Evolutionary conservation across 1,140 invertebrate genomes (phyloP), one percentile per base, ranked within the genome.

Genomic region (Wasmannia auropunctata): DNA sequence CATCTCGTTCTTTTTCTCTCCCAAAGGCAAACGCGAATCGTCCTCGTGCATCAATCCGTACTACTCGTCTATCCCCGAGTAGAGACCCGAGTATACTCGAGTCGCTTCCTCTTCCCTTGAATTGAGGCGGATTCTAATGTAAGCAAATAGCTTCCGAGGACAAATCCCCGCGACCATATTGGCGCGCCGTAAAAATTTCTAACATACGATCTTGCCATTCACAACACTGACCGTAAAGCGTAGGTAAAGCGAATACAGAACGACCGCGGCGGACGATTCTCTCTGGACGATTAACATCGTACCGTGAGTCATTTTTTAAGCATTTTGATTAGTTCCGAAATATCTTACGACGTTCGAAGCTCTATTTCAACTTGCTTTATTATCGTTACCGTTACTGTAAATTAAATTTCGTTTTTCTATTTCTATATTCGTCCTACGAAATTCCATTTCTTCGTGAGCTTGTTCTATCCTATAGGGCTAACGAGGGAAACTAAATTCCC

Each of bases 71-170:
- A 76, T 88, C 85, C n/a, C 87, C 84, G 19, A 43, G 58, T 22
- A 14, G 63, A 63, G 88, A 76, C 87, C n/a, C 70, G 8, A 63
- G 25, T 46, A 10, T n/a, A 34, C 63, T 58, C 43, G 72, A 40
- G 7, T 19, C n/a, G 31, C 85, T 74, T 85, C 83, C 58, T 70
- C 83, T 75, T 40, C 51, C 51, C 43, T 65, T 34, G 80, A 75
- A 83, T 87, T 69, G 75, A 77, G 67, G 69, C 51, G 88, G 84
- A 88, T 81, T 81, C 88, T 79, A 91, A 92, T 91, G 87, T 89
- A 92, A 93, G 91, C 92, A 93, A 93, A 92, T 90, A 87, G 91
- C 88, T 63, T 81, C 67, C 84, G 88, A 92, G 93, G 93, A 92
- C 93, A 94, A 94, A 93, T 91, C 90, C 86, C 74, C 72, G 31